phyloP scores from a whole-genome alignment of 1,140 invertebrate genomes.

The Nephila pilipes region DNA sequence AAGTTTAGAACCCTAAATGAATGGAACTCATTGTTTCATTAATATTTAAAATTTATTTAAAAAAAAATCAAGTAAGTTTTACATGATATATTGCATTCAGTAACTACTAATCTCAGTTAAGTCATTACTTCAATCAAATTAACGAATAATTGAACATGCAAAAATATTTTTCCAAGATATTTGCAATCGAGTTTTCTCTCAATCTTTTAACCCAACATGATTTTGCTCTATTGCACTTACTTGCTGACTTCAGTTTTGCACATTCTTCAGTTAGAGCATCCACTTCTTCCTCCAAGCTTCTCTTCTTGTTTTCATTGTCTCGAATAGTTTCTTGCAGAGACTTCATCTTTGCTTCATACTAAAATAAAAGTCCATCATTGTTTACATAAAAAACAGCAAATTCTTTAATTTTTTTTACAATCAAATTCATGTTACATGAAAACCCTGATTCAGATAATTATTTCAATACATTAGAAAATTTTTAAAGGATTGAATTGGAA shows the following conservation, averaged over 20 bases:
- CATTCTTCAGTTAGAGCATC: constrained; percentile 94
- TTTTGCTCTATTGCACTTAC: neutral
- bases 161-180: no score
- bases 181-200: no score
- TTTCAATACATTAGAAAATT: neutral
- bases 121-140: no score
- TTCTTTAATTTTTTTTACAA: neutral
- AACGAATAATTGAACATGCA: no score
- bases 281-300: constrained; percentile 95
- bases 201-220: no score
- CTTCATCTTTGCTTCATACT: constrained; percentile 83
- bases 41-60: no score
- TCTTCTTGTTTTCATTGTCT: constrained; percentile 96
- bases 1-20: no score
- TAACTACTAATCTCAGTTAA: no score
- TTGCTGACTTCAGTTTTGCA: constrained; percentile 90
- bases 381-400: neutral
- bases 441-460: neutral
- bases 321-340: constrained; percentile 96
- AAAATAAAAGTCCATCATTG: neutral
- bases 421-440: neutral
- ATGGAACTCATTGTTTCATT: no score
- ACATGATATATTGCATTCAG: no score
- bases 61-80: no score
- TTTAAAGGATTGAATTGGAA: no score